Conservation (phyloP, 2,797 vertebrate genomes). For the Echiichthys vipera region DNA sequence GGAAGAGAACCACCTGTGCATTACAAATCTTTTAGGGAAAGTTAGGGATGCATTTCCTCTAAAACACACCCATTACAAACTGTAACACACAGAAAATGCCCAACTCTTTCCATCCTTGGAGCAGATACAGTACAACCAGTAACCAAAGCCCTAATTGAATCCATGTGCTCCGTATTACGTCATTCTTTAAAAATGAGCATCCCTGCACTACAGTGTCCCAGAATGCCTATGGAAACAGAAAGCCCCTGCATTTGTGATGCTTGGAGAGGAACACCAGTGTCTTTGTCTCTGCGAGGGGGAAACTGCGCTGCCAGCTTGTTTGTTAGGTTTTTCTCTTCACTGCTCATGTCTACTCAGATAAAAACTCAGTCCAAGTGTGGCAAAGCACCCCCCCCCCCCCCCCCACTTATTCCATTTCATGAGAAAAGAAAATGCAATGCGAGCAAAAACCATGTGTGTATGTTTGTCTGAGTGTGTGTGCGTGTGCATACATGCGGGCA, state of each 20-base stretch:
- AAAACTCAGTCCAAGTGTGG: constrained; percentile 67
- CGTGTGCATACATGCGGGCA: constrained; percentile 7
- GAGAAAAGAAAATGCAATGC: constrained; percentile 61
- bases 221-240: constrained; percentile 67
- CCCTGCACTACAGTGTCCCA: constrained; percentile 64
- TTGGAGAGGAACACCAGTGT: constrained; percentile 72
- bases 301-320: constrained; percentile 70
- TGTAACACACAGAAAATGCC: background rate
- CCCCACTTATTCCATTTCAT: constrained; percentile 48
- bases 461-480: constrained; percentile 33
- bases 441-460: constrained; percentile 55
- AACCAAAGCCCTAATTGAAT: constrained; percentile 64
- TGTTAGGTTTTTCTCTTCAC: constrained; percentile 76
- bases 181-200: constrained; percentile 72
- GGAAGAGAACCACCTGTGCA: background rate
- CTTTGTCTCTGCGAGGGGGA: constrained; percentile 73
- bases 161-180: constrained; percentile 68
- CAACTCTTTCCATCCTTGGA: constrained; percentile 19
- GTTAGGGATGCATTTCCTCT: background rate
- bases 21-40: constrained; percentile 14
- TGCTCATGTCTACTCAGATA: constrained; percentile 78
- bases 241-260: constrained; percentile 52
- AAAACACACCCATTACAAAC: constrained; percentile 2
- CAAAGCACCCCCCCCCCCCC: constrained; percentile 34
- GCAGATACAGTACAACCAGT: constrained; percentile 29